Evolutionary conservation across 2,888 invertebrate species (phyloP).

Genomic region (Arrhopalites spinosus): DNA sequence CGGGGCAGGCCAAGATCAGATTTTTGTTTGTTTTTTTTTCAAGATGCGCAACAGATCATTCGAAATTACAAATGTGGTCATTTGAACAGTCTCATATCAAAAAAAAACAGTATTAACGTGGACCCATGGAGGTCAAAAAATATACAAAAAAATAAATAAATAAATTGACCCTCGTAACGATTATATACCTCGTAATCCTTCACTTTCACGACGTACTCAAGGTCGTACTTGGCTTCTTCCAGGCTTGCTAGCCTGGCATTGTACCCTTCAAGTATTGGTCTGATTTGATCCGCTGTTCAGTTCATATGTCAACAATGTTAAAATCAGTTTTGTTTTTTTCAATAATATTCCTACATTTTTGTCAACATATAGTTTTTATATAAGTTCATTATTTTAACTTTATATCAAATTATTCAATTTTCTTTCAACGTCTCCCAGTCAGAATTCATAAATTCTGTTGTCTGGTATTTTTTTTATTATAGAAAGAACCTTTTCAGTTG

Average conservation of each 20-base stretch:
- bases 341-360: neutral
- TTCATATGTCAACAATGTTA: neutral
- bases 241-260: slow-evolving; percentile 80
- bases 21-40: no score
- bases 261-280: slow-evolving; percentile 68
- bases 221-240: slow-evolving; percentile 95
- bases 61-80: no score
- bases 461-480: no score
- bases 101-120: neutral
- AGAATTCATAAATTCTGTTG: no score
- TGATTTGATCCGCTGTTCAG: slow-evolving; percentile 24
- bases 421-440: no score
- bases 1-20: neutral
- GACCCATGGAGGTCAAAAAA: neutral
- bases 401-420: neutral
- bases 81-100: no score
- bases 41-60: no score
- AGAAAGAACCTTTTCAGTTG: no score
- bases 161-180: neutral
- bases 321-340: no score
- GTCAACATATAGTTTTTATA: neutral
- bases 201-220: slow-evolving; percentile 94
- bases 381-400: neutral
- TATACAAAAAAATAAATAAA: neutral
- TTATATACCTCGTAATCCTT: slow-evolving; percentile 87